Evolutionary conservation across 2,113 vertebrate genomes (phyloP).

Genomic region (Microtus ochrogaster): DNA sequence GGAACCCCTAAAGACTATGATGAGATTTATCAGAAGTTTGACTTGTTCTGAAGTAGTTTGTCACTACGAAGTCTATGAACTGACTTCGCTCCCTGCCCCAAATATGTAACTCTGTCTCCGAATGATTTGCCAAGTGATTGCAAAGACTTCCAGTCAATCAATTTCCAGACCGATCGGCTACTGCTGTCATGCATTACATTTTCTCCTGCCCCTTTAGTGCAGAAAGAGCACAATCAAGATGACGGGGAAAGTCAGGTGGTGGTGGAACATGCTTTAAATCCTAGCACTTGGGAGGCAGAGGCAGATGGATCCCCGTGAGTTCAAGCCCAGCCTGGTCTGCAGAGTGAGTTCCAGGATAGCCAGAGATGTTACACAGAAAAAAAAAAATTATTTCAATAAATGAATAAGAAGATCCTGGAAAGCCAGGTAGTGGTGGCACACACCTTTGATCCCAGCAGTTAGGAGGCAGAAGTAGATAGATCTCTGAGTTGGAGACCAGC

Average conservation of each 20-base stretch:
- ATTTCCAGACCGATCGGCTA: constrained; percentile 79
- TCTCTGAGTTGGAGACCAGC: too few species aligned
- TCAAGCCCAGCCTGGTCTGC: not conserved
- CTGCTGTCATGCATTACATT: constrained; percentile 82
- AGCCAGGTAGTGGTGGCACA: too few species aligned
- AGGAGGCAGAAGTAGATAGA: too few species aligned
- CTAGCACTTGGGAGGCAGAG: not conserved
- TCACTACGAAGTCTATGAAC: constrained; percentile 32
- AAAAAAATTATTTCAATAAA: too few species aligned
- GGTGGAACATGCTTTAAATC: not conserved
- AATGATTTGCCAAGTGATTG: constrained; percentile 79
- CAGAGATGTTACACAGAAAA: not conserved
- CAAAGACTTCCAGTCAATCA: constrained; percentile 73
- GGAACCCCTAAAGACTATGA: not conserved
- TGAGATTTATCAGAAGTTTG: constrained; percentile 49
- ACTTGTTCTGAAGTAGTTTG: constrained; percentile 56
- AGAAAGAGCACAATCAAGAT: constrained; percentile 75
- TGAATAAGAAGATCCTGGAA: too few species aligned
- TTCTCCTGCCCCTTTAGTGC: constrained; percentile 75
- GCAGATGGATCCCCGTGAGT: not conserved
- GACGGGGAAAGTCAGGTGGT: not conserved
- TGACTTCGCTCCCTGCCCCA: constrained; percentile 45
- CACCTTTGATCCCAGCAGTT: too few species aligned
- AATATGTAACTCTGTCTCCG: constrained; percentile 68
- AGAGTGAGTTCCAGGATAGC: not conserved